phyloP scores from a whole-genome alignment of 2,888 invertebrate species.

The Caenorhabditis parvicauda region DNA sequence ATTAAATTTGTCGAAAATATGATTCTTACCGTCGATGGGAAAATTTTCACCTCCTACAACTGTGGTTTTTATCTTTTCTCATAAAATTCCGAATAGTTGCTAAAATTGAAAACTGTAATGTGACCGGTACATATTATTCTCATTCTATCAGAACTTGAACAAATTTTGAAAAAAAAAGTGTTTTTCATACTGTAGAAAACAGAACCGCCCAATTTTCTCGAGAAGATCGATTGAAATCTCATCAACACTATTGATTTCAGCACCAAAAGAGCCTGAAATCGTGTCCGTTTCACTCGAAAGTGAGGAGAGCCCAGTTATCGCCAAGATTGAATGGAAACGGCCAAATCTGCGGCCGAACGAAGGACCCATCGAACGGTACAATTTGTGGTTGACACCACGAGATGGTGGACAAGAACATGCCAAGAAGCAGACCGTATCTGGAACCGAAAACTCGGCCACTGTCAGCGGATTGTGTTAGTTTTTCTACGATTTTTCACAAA shows the following conservation, averaged over 20 bases:
- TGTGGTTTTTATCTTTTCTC: no score
- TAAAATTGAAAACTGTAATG: no score
- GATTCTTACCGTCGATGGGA: no score
- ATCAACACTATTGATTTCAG: conserved; percentile 56
- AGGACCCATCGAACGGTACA: conserved; percentile 73
- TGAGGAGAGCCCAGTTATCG: conserved; percentile 81
- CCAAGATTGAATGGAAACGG: conserved; percentile 87
- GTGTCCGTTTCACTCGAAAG: conserved; percentile 73
- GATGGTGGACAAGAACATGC: conserved; percentile 24
- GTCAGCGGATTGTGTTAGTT: conserved; percentile 44
- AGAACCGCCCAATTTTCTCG: not conserved
- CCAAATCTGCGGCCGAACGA: conserved; percentile 81
- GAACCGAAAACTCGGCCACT: conserved; percentile 29
- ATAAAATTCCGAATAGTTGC: no score
- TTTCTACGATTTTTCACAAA: not conserved
- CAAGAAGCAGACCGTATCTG: conserved; percentile 25
- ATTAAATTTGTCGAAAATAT: no score
- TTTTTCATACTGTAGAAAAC: not conserved
- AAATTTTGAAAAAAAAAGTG: no score
- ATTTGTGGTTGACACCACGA: conserved; percentile 35
- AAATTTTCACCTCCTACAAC: no score
- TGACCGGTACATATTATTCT: no score
- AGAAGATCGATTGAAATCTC: not conserved
- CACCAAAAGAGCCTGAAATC: conserved; percentile 65
- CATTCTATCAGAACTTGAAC: no score